Conservation (phyloP, 2,797 vertebrate genomes). For the Acomys russatus region DNA sequence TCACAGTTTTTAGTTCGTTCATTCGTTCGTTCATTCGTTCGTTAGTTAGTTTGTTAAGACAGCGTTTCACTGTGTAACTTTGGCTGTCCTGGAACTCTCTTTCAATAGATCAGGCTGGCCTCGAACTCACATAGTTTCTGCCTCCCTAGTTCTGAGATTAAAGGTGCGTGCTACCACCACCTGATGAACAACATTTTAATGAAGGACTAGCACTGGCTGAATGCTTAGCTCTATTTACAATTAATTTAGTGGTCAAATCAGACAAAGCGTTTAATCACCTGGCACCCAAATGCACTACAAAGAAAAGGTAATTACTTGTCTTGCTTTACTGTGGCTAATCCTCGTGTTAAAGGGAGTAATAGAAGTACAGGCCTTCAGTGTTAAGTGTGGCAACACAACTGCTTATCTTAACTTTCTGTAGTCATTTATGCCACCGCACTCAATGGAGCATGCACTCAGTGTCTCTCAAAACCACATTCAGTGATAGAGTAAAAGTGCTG, state of each 20-base stretch:
- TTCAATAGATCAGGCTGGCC: background rate
- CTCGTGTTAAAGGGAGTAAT: background rate
- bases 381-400: background rate
- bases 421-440: background rate
- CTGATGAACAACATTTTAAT: background rate
- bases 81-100: background rate
- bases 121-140: background rate
- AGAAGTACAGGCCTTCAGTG: background rate
- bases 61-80: background rate
- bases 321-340: conserved; percentile 5
- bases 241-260: background rate
- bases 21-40: too few relatives aligned
- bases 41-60: background rate
- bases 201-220: background rate
- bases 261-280: background rate
- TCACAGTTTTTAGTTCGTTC: background rate
- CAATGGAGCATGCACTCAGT: background rate
- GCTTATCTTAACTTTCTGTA: background rate
- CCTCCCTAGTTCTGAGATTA: background rate
- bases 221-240: background rate
- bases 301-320: background rate
- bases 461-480: background rate
- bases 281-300: background rate
- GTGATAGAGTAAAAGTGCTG: background rate
- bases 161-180: background rate